These are phyloP conservation scores for Meganola albula DNA, from an alignment of 2,888 invertebrate genomes.

Conservation along the genomic window DNA sequence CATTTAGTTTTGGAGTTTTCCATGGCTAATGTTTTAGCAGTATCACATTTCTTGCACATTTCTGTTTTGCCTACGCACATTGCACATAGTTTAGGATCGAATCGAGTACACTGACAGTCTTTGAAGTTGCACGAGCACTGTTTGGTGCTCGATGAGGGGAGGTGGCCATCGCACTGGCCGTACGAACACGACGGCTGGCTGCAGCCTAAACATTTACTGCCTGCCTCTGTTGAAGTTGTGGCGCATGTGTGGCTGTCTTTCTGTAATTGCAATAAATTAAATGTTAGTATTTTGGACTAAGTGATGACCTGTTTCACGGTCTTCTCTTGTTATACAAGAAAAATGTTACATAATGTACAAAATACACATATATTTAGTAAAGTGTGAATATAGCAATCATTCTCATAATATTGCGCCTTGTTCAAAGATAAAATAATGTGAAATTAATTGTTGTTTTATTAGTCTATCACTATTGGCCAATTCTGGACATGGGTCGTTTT, in stretches of 20 bases:
- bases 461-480: too few species aligned
- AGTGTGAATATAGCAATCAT: too few species aligned
- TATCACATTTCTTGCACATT: slow-evolving; percentile 68
- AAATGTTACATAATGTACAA: too few species aligned
- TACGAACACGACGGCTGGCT: slow-evolving; percentile 48
- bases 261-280: slow-evolving; percentile 53
- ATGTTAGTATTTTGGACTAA: too few species aligned
- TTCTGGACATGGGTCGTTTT: too few species aligned
- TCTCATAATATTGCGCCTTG: too few species aligned
- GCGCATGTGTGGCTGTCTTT: slow-evolving; percentile 59
- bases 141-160: slow-evolving; percentile 26
- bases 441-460: too few species aligned
- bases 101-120: slow-evolving; percentile 40
- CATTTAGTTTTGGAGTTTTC: slow-evolving; percentile 89
- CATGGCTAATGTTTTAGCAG: slow-evolving; percentile 75
- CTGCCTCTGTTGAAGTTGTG: slow-evolving; percentile 36
- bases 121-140: slow-evolving; percentile 33
- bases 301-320: too few species aligned
- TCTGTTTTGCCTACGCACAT: slow-evolving; percentile 39
- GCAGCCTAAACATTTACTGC: slow-evolving; percentile 47
- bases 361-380: too few species aligned
- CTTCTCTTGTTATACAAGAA: too few species aligned
- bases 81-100: slow-evolving; percentile 36
- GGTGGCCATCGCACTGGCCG: slow-evolving; percentile 60
- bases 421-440: too few species aligned